These are phyloP conservation scores for Petromus typicus DNA, from an alignment of 2,113 vertebrate genomes.

Conservation along the genomic window DNA sequence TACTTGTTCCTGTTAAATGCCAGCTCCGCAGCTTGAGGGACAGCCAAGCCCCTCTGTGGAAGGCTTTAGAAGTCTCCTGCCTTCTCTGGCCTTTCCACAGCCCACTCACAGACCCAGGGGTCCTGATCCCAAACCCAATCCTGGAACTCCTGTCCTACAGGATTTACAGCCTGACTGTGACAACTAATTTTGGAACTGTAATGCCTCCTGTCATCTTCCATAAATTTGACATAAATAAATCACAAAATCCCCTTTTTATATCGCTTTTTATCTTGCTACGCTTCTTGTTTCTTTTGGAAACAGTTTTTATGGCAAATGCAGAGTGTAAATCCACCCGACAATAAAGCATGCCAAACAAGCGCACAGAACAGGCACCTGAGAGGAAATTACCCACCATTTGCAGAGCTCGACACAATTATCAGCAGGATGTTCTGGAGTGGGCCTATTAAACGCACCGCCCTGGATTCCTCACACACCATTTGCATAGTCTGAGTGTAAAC, in stretches of 20 bases:
- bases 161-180: slow-evolving; percentile 76
- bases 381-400: slow-evolving; percentile 79
- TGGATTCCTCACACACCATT: background rate
- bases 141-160: slow-evolving; percentile 64
- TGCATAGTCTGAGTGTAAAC: slow-evolving; percentile 47
- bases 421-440: slow-evolving; percentile 75
- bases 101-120: slow-evolving; percentile 54
- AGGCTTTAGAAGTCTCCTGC: background rate
- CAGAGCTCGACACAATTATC: slow-evolving; percentile 71
- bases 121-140: background rate
- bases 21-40: background rate
- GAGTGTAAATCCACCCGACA: slow-evolving; percentile 82
- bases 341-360: slow-evolving; percentile 83
- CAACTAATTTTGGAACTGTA: slow-evolving; percentile 83
- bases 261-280: slow-evolving; percentile 81
- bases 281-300: slow-evolving; percentile 84
- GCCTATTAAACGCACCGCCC: background rate
- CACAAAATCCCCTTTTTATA: slow-evolving; percentile 83
- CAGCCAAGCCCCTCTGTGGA: background rate
- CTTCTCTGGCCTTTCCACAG: background rate
- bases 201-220: slow-evolving; percentile 83
- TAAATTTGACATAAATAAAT: slow-evolving; percentile 85
- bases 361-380: slow-evolving; percentile 77
- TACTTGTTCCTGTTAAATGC: background rate
- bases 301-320: slow-evolving; percentile 83